phyloP scores from a whole-genome alignment of 1,140 invertebrate species.

The Caenorhabditis remanei region DNA sequence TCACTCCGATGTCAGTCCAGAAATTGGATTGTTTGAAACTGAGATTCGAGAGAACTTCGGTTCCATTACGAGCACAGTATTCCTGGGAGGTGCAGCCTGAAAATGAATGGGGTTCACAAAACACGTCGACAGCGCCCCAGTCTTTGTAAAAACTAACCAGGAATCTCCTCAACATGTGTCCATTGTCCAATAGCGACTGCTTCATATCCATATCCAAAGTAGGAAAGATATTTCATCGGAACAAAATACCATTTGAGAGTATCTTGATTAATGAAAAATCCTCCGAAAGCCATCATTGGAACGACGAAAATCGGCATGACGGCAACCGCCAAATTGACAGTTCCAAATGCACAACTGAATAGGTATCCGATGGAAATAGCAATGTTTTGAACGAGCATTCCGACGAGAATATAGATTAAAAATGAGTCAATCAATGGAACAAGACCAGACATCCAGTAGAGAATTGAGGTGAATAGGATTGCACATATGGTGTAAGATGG shows the following conservation, averaged over 20 bases:
- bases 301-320: slow-evolving; percentile 91
- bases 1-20: slow-evolving; percentile 83
- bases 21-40: slow-evolving; percentile 86
- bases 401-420: slow-evolving; percentile 84
- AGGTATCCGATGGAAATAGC: slow-evolving; percentile 92
- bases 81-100: slow-evolving; percentile 33
- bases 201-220: slow-evolving; percentile 95
- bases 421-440: slow-evolving; percentile 84
- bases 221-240: slow-evolving; percentile 92
- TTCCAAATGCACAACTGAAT: slow-evolving; percentile 87
- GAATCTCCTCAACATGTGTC: slow-evolving; percentile 80
- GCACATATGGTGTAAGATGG: slow-evolving; percentile 83
- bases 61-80: slow-evolving; percentile 80
- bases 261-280: slow-evolving; percentile 91
- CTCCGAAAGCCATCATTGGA: slow-evolving; percentile 90
- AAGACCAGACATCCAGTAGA: slow-evolving; percentile 84
- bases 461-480: slow-evolving; percentile 86
- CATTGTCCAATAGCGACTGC: slow-evolving; percentile 94
- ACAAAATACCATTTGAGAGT: slow-evolving; percentile 89
- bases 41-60: slow-evolving; percentile 85
- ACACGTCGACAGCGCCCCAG: not conserved
- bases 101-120: not conserved
- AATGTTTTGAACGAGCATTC: slow-evolving; percentile 88
- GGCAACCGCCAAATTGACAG: slow-evolving; percentile 87
- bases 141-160: slow-evolving; percentile 61